Percentiles rank a stretch among this genome's conserved stretches.
Conservation (phyloP, 2,113 vertebrate species). For the Anas platyrhynchos region DNA sequence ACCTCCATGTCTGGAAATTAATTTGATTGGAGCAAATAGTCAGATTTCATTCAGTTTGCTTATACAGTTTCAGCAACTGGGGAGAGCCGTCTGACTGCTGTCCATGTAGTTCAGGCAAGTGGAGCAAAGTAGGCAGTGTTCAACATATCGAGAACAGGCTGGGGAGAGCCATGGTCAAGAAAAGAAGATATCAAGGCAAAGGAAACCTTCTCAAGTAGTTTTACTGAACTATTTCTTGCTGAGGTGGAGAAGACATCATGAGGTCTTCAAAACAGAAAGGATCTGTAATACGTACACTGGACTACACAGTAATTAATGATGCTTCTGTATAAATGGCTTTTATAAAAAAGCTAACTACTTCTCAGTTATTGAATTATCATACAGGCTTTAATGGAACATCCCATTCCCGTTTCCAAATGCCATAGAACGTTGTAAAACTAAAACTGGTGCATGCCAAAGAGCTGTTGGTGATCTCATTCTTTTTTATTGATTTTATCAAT, state of each 20-base stretch:
- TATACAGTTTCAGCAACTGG: conserved; percentile 58
- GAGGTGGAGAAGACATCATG: neutral
- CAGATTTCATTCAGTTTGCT: conserved; percentile 62
- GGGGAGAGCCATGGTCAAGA: neutral
- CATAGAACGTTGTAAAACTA: neutral
- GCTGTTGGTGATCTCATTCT: rapidly evolving
- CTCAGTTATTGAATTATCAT: neutral
- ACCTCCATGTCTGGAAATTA: conserved; percentile 69
- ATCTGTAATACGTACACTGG: neutral
- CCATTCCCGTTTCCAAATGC: neutral
- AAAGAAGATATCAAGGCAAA: neutral
- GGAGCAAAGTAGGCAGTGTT: conserved; percentile 48
- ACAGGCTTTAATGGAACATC: neutral
- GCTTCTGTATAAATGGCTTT: neutral
- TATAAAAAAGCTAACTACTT: neutral
- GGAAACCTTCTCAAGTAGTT: neutral
- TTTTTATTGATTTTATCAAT: neutral
- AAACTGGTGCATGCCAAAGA: neutral
- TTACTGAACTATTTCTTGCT: neutral
- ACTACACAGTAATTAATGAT: neutral
- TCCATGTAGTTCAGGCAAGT: conserved; percentile 18
- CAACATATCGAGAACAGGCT: neutral
- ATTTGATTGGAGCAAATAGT: conserved; percentile 77
- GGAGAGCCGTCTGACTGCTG: conserved; percentile 16
- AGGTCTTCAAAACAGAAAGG: neutral